These are phyloP conservation scores for Cotesia typhae DNA, from an alignment of 1,140 invertebrate genomes.

Conservation along the genomic window DNA sequence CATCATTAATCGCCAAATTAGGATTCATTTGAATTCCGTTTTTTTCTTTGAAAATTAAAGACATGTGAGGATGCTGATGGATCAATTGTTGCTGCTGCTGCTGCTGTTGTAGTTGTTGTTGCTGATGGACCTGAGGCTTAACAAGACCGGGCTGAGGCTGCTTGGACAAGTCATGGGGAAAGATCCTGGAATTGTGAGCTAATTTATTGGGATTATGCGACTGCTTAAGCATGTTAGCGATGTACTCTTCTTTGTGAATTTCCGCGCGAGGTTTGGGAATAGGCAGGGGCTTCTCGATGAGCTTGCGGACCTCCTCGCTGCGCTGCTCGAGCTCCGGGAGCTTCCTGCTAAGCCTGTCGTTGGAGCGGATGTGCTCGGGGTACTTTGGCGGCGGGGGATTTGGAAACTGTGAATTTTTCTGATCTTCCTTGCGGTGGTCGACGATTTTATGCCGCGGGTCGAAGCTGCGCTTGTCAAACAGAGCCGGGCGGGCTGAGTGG, in stretches of 20 bases:
- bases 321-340: constrained; percentile 52
- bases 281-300: constrained; percentile 57
- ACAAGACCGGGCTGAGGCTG: constrained; percentile 5
- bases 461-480: constrained; percentile 45
- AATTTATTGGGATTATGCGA: constrained; percentile 52
- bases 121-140: too few relatives aligned
- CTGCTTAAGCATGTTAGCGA: constrained; percentile 53
- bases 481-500: constrained; percentile 46
- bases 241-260: constrained; percentile 51
- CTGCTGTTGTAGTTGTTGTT: constrained; percentile 31
- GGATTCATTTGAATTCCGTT: constrained; percentile 45
- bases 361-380: constrained; percentile 42
- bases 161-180: constrained; percentile 20
- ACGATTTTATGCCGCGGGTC: constrained; percentile 50
- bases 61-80: constrained; percentile 38
- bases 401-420: constrained; percentile 43
- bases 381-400: constrained; percentile 44
- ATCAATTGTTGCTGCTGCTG: constrained; percentile 42
- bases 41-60: constrained; percentile 50
- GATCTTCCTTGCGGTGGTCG: constrained; percentile 53
- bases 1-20: constrained; percentile 48
- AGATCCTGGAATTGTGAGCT: constrained; percentile 16
- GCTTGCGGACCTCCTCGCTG: constrained; percentile 57
- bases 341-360: constrained; percentile 45
- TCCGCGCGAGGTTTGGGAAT: constrained; percentile 45